phyloP scores from a whole-genome alignment of 1,140 invertebrate genomes.

The Pogonomyrmex californicus region DNA sequence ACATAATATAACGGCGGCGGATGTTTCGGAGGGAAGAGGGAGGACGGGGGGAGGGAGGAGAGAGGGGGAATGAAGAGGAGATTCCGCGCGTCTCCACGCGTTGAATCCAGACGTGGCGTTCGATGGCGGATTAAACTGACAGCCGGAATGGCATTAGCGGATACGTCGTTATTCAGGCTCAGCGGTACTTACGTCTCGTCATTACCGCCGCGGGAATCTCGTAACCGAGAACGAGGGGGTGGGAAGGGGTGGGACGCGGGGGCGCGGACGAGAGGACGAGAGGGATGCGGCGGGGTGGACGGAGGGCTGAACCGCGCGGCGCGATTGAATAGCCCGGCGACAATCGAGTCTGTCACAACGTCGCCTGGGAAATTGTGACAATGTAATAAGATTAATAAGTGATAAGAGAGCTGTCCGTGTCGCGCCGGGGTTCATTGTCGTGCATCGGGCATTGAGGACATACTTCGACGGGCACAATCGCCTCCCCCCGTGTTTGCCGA shows the following conservation, averaged over 20 bases:
- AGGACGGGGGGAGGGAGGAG: constrained; percentile 4
- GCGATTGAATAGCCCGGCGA: constrained; percentile 50
- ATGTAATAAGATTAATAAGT: constrained; percentile 59
- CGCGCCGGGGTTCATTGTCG: constrained; percentile 21
- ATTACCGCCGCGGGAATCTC: constrained; percentile 32
- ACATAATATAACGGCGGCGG: constrained; percentile 12
- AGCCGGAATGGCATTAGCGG: constrained; percentile 52
- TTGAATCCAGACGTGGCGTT: constrained; percentile 30
- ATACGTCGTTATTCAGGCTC: constrained; percentile 60
- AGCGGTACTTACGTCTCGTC: constrained; percentile 33
- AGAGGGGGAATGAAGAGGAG: constrained; percentile 55
- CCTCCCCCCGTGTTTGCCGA: neutral
- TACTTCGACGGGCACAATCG: constrained; percentile 15
- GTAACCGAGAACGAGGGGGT: neutral
- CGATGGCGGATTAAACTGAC: constrained; percentile 61
- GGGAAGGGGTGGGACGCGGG: neutral
- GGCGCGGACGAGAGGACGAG: too few relatives aligned
- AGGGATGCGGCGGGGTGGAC: neutral
- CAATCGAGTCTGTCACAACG: constrained; percentile 39
- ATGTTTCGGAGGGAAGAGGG: constrained; percentile 36
- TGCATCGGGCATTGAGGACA: constrained; percentile 20
- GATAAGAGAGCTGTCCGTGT: constrained; percentile 28
- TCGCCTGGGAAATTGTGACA: constrained; percentile 53
- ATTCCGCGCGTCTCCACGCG: constrained; percentile 25
- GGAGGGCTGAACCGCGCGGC: constrained; percentile 22